Base-by-base conservation (phyloP, 2,113 vertebrate genomes). In the Thunnus maccoyii region DNA sequence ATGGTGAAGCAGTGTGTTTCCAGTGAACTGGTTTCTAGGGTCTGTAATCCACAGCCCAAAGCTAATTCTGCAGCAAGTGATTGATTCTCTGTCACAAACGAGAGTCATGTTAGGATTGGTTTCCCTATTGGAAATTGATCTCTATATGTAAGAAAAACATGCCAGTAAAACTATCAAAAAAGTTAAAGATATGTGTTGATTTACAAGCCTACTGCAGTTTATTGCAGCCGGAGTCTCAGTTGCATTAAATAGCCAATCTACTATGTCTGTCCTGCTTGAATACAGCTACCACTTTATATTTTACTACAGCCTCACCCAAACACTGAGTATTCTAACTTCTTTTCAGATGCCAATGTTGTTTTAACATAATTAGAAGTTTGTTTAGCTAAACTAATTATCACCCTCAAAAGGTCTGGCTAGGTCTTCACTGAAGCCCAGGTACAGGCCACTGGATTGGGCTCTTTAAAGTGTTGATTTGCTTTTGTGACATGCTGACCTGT, bases 291-390 rank as follows among this genome's bases (percentile, higher is more conserved):
- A 25, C 70, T 57, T 13, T 78, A 2, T 63, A 46, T 48, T 77
- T 76, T 57, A 57, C 36, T 57, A 2, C 66, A 41, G 50, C 55
- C 55, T 78, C 66, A 56, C 32, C 46, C 36, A n/a, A 58, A 61
- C 60, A 84, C 75, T 66, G 41, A 80, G 81, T 67, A 54, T 85
- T 80, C 84, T 91, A 92, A 89, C 79, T 54, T 54, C 81, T 85
- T 81, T 89, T 90, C 63, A 55, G 56, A 72, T 61, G 69, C 70
- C 82, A 84, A n/a, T 89, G 91, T 92, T 92, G 78, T 91, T 93
- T 88, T 88, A 93, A 75, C 88, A 85, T 93, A 93, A 94, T 93
- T 89, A 93, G 87, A 90, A 89, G 92, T 94, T 93, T 92, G 91
- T 94, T 94, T 91, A 91, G 90, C 62, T 82, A 64, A 89, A 62